Evolutionary conservation across 2,113 vertebrate genomes (phyloP), one percentile per base, ranked within the genome.

Genomic region (Daubentonia madagascariensis): DNA sequence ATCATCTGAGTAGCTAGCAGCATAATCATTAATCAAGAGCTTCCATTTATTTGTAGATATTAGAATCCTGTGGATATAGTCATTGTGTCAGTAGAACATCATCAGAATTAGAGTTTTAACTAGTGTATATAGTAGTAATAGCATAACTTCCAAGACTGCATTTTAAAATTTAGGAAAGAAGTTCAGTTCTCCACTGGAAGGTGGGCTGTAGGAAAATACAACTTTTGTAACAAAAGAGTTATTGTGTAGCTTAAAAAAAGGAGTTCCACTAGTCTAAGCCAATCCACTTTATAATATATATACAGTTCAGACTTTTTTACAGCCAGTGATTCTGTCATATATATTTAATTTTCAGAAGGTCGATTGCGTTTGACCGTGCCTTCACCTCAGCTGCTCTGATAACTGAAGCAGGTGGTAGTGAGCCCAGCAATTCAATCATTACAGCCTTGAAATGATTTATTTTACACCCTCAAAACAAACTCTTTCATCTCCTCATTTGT

Each of bases 401-500:
- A 96, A 96, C 0, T 87, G 40, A 96, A 87, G 52, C 52, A 76
- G 20, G 22, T 89, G 80, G 95, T 98, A 89, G 87, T 84, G 96
- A 98, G 59, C 95, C 80, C 75, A 96, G 97, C 87, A 95, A 96
- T 96, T 95, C 93, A 89, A 10, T 98, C 91, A 95, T 97, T 97
- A 93, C 20, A 97, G 85, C 17, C 78, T 92, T 98, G 96, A 98
- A 98, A 98, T 95, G 6, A 81, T 87, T 98, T 90, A 94, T 95
- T 98, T 97, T 93, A 90, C 50, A 61, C 80, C 96, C 95, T 98
- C 86, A 97, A 96, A 98, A 91, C 90, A 98, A 98, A 89, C 95
- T 37, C 84, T 97, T 96, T 84, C 37, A 93, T 76, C 50, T 96
- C 76, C 87, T 43, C 96, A 98, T 89, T 97, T 98, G 95, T 97